Base-by-base conservation (phyloP, 2,888 invertebrate species). In the Liopterus haemorrhoidalis region DNA sequence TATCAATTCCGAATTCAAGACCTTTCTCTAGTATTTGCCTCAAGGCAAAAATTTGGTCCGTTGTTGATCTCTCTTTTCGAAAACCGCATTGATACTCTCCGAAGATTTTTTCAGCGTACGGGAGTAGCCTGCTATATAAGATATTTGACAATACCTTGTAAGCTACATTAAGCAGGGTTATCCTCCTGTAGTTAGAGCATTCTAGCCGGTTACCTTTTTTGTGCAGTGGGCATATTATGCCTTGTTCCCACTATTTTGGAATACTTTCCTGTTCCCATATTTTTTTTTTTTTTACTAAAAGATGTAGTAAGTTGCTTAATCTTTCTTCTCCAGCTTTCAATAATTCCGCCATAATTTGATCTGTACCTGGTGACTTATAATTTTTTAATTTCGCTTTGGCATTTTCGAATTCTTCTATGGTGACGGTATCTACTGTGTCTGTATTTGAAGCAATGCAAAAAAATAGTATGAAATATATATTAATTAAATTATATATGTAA, bases 181-280 rank as follows among this genome's bases (percentile, higher is more conserved):
- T 47, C 11, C 37, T 37, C 12, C 46, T 28, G 25, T 33, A 41
- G n/a, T 41, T 45, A 1, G 32, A 21, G 19, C 40, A 40, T 21
- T 12, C 14, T 16, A 12, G 5, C 9, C 14, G 25, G 24, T 39
- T 38, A 14, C 44, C 44, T 28, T 46, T 46, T 46, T 46, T 46
- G 18, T 27, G 28, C 11, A 49, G 21, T 21, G 43, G 49, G 27
- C 36, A 27, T 2, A 48, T 47, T 4, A 48, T 32, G n/a, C 38
- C 49, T 5, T 21, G 24, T 27, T 47, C 44, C 44, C 40, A 49
- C 6, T 48, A 39, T n/a, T 31, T 21, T 38, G 47, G 44, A 16
- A 49, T 44, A 18, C 20, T 11, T 21, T 39, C 25, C 25, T 36
- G 11, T 18, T 12, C 15, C 41, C 46, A 46, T 27, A 41, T 32